Evolutionary conservation across 1,140 invertebrate species (phyloP), one percentile per base, ranked within the genome.

Genomic region (Cotesia glomerata): DNA sequence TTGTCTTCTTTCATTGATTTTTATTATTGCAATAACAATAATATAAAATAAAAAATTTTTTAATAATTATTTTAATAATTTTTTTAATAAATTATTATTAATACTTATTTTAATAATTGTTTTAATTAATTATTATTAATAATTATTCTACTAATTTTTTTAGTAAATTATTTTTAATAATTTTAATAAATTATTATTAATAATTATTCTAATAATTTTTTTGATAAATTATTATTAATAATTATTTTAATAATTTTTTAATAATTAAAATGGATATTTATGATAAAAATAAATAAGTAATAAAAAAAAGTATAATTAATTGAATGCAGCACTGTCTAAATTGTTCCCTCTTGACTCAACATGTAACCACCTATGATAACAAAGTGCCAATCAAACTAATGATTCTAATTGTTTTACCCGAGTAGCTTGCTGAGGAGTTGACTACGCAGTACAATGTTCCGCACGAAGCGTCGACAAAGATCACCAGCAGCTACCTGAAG

Each of bases 341-440:
- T 77, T 71, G 34, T 69, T 72, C 74, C 73, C 49, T 69, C 69
- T 66, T 63, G 52, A 63, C 51, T 16, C 5, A 36, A 39, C 56
- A 56, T 51, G 34, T 68, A 9, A 69, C 36, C 51, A 69, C 26
- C 5, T 39, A 18, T 18, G 52, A 56, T 56, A 4, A 56, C 11
- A 16, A 56, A 56, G 9, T 16, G n/a, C n/a, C 14, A 56, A 13
- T 56, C 13, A 69, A 11, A 45, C 58, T 67, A 71, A 69, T 67
- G 26, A 59, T 69, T 59, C 4, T 69, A 49, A 65, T 67, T 75
- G 76, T 72, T 76, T 69, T 80, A 81, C 69, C 77, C 85, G 78
- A 51, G 56, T 87, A 95, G 93, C 87, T 95, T 69, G 85, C 90
- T 56, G 91, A 92, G 76, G 90, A 92, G 77, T 88, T 95, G 81